Evolutionary conservation across 1,140 invertebrate genomes (phyloP).

Genomic region (Telenomus remus): DNA sequence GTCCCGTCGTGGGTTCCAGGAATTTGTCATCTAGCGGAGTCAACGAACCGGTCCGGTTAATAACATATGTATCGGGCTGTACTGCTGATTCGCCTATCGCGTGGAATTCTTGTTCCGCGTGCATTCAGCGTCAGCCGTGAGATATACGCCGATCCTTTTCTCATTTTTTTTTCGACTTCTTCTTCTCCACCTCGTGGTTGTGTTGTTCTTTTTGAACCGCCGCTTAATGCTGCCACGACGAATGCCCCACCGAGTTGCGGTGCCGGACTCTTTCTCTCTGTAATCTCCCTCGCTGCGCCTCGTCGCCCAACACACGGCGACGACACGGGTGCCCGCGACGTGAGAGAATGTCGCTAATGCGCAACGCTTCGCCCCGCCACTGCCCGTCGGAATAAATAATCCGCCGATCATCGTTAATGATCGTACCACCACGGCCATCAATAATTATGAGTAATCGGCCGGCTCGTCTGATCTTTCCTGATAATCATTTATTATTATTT

Average conservation of each 20-base stretch:
- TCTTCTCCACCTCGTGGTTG: too few species aligned
- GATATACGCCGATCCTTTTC: conserved; percentile 29
- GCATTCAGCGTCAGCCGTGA: conserved; percentile 50
- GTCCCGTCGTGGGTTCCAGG: conserved; percentile 33
- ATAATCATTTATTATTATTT: conserved; percentile 2
- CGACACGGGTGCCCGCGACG: conserved; percentile 65
- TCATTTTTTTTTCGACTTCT: conserved; percentile 21
- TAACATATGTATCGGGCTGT: conserved; percentile 48
- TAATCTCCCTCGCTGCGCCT: conserved; percentile 33
- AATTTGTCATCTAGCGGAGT: conserved; percentile 54
- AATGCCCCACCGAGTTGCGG: conserved; percentile 21
- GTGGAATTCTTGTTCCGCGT: conserved; percentile 45
- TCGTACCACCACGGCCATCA: not conserved
- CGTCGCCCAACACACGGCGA: conserved; percentile 47
- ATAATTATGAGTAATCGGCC: conserved; percentile 12
- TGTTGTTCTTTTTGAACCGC: too few species aligned
- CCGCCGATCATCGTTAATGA: conserved; percentile 12
- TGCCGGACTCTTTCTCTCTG: conserved; percentile 26
- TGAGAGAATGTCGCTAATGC: conserved; percentile 73
- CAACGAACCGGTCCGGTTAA: conserved; percentile 37
- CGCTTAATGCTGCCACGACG: conserved; percentile 2
- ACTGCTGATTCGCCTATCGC: conserved; percentile 26
- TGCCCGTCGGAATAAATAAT: conserved; percentile 13
- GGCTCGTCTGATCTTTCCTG: not conserved
- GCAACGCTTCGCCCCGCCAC: not conserved